Base-by-base conservation (phyloP, 2,797 vertebrate species). In the Momotus momota region DNA sequence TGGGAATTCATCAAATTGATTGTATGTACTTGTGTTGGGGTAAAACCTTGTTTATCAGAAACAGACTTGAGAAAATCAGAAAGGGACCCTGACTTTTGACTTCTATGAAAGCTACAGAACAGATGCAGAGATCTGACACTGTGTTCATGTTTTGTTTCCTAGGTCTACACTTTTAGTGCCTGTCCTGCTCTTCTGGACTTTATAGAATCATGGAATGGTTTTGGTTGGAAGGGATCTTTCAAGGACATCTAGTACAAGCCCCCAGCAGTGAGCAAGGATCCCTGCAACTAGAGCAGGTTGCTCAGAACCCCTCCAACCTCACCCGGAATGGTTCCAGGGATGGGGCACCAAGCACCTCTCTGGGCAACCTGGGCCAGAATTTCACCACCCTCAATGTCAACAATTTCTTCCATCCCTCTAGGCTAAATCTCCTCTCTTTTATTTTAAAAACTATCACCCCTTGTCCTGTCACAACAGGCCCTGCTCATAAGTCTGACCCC, bases 131-230 rank as follows among this genome's bases (percentile, higher is more conserved):
- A 57, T 2, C 16, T 40, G 90, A 12, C 20, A 4, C 9, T 16
- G 13, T 3, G 22, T 10, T 35, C 1, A 0, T 3, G 23, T 10
- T 48, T 58, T 58, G 3, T 27, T 67, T 57, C 4, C 21, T 9
- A 26, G 40, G 10, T 45, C 46, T 57, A 7, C 1, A 0, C 12
- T 33, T 27, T 2, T 22, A 38, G 31, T n/a, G 45, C 1, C 0
- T 69, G 74, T 60, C n/a, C 13, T 55, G 49, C 20, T 75, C 17
- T 7, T 55, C 4, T 18, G 65, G 61, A 25, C 18, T 31, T 54
- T 18, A 31, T 10, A 31, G 29, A 54, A 31, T 31, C 18, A 54
- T 54, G 29, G 52, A 54, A 18, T 54, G n/a, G n/a, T 22, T 57
- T 57, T 21, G 55, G 55, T 57, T 57, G n/a, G 20, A 57, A 57